Base-by-base conservation (phyloP, 2,888 invertebrate genomes). In the Danaus chrysippus region DNA sequence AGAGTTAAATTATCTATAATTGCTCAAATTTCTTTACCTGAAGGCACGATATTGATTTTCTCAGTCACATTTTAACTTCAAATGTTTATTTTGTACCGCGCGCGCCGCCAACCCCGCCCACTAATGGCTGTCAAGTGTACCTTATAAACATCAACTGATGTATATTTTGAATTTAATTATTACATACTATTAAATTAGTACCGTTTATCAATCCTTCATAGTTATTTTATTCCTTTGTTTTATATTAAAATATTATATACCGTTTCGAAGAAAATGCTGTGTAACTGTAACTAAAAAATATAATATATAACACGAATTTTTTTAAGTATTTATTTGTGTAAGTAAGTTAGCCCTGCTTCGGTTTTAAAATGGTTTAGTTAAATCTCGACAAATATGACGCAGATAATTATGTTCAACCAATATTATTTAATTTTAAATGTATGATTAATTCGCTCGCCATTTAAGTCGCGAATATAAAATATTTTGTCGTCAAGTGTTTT, bases 71-170 rank as follows among this genome's bases (percentile, higher is more conserved):
- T 61, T 62, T 64, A 68, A 59, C 82, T 83, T 86, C 84, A 62
- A 62, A 70, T 73, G 81, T 71, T 76, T 83, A 81, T 83, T 84
- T 83, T 82, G 81, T 74, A 78, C 76, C 76, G 77, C 83, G 81
- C 82, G 49, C 84, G 80, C 84, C 84, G 75, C 78, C 74, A 76
- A 77, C 82, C 82, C 82, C 87, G 82, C 86, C 87, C 66, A 63
- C 60, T 64, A 66, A 69, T 83, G 82, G 80, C 83, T 82, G 84
- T 83, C 84, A 80, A 79, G 75, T 74, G 71, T 70, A 73, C 46
- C 46, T 23, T 49, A 49, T 17, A 49, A 49, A 49, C 49, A 49
- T 49, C 10, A 49, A 49, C 49, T 49, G 17, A 49, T 17, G 49
- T 11, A 49, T 49, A 17, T 49, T 49, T 49, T 10, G 49, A 17